A percentile compares a stretch with the other conserved stretches of the same genome.
Conservation (phyloP, 2,113 vertebrate genomes). For the Cathartes aura region DNA sequence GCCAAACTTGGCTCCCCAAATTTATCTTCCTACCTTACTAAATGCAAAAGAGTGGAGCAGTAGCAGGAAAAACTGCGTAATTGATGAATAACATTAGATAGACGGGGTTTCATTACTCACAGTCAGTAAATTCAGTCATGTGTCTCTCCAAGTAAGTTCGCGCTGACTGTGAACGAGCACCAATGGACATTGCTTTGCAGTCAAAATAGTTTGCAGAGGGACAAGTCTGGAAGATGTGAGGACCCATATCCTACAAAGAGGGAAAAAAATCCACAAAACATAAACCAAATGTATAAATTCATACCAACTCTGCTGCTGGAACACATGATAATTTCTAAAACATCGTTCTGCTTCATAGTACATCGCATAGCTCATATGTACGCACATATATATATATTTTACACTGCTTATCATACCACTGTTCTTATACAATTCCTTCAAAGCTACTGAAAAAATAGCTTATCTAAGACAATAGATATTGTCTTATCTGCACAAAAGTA, state of each 20-base stretch:
- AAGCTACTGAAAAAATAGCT: neutral
- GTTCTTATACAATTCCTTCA: neutral
- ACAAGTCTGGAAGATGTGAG: slow-evolving; percentile 98
- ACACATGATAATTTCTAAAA: neutral
- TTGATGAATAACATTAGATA: fast-evolving
- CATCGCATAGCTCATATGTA: neutral
- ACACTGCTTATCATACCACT: neutral
- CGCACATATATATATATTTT: neutral
- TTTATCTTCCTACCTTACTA: neutral
- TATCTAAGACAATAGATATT: too few relatives aligned
- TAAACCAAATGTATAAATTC: neutral
- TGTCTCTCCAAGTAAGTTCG: slow-evolving; percentile 95
- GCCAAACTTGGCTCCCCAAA: neutral
- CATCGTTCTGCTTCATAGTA: neutral
- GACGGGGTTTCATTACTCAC: slow-evolving; percentile 74
- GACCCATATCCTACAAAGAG: slow-evolving; percentile 90
- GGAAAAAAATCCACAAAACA: neutral
- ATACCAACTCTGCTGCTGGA: neutral
- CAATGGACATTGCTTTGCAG: slow-evolving; percentile 98
- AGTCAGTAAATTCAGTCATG: slow-evolving; percentile 91
- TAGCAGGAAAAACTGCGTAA: neutral
- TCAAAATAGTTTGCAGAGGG: slow-evolving; percentile 98
- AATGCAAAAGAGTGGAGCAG: neutral
- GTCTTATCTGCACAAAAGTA: neutral
- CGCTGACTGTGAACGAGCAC: slow-evolving; percentile 94